These are phyloP conservation scores for Acleris holmiana DNA, from an alignment of 2,888 invertebrate genomes.

Conservation along the genomic window DNA sequence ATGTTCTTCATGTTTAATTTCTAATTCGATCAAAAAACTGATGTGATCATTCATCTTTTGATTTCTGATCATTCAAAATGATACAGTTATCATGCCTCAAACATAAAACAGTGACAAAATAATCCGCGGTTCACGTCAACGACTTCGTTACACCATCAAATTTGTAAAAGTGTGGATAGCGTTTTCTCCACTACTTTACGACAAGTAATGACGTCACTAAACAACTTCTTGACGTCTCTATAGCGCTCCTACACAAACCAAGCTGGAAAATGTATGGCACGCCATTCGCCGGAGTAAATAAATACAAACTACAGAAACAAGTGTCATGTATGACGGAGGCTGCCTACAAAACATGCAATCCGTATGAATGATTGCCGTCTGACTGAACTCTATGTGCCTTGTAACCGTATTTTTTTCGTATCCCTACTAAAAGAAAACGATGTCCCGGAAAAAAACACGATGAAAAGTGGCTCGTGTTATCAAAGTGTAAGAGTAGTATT, in stretches of 20 bases:
- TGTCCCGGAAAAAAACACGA: slow-evolving; percentile 48
- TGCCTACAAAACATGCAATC: slow-evolving; percentile 74
- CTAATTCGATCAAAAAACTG: too few relatives aligned
- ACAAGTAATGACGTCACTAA: slow-evolving; percentile 43
- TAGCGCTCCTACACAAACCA: slow-evolving; percentile 45
- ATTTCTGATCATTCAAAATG: too few relatives aligned
- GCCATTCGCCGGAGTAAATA: slow-evolving; percentile 63
- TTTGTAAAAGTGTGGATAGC: slow-evolving; percentile 26
- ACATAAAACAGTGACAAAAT: too few relatives aligned
- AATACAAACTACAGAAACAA: slow-evolving; percentile 66
- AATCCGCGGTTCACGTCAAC: slow-evolving; percentile 2
- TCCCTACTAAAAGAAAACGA: slow-evolving; percentile 59
- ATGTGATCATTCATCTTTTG: too few relatives aligned
- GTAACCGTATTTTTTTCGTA: slow-evolving; percentile 65
- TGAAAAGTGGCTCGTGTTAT: slow-evolving; percentile 64
- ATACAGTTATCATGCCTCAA: too few relatives aligned
- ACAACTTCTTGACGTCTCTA: slow-evolving; percentile 52
- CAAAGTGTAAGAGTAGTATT: slow-evolving; percentile 64
- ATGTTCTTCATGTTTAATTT: neutral
- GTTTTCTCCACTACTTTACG: slow-evolving; percentile 32
- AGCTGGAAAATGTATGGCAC: slow-evolving; percentile 51
- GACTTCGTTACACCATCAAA: slow-evolving; percentile 3
- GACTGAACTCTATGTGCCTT: slow-evolving; percentile 66
- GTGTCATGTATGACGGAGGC: slow-evolving; percentile 62
- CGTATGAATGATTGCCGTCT: slow-evolving; percentile 71